Percentiles rank a stretch among this genome's conserved stretches.
Conservation (phyloP, 1,140 invertebrate genomes). For the Tetramorium parvispinum region DNA sequence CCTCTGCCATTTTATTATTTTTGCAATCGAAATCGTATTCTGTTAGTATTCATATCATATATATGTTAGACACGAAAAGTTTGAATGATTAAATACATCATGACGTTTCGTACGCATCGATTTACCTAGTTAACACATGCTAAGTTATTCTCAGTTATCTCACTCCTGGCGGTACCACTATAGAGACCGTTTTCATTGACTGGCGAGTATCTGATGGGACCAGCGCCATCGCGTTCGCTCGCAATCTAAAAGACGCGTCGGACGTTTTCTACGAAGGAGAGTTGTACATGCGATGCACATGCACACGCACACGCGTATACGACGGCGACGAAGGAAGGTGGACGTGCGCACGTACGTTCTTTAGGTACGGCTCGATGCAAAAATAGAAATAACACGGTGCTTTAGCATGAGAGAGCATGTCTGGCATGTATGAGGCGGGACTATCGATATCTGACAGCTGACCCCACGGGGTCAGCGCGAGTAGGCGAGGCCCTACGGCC, state of each 20-base stretch:
- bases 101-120: not conserved
- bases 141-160: conserved; percentile 35
- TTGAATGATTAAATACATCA: conserved; percentile 15
- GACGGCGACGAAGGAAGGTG: not conserved
- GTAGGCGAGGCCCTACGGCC: conserved; percentile 65
- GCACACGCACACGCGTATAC: not conserved
- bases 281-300: not conserved
- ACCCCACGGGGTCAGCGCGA: conserved; percentile 72
- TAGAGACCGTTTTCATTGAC: conserved; percentile 68
- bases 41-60: not conserved
- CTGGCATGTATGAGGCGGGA: conserved; percentile 63
- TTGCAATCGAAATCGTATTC: not conserved
- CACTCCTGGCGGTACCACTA: not conserved
- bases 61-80: not conserved
- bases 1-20: not conserved
- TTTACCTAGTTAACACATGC: conserved; percentile 17
- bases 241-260: conserved; percentile 19
- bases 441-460: conserved; percentile 77
- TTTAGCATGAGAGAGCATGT: conserved; percentile 73
- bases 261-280: conserved; percentile 16
- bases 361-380: conserved; percentile 45
- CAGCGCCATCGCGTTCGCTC: conserved; percentile 49
- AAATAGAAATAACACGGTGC: conserved; percentile 73
- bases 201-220: conserved; percentile 65
- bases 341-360: conserved; percentile 28